Conservation (phyloP, 2,113 vertebrate species). For the Irena cyanogastra region DNA sequence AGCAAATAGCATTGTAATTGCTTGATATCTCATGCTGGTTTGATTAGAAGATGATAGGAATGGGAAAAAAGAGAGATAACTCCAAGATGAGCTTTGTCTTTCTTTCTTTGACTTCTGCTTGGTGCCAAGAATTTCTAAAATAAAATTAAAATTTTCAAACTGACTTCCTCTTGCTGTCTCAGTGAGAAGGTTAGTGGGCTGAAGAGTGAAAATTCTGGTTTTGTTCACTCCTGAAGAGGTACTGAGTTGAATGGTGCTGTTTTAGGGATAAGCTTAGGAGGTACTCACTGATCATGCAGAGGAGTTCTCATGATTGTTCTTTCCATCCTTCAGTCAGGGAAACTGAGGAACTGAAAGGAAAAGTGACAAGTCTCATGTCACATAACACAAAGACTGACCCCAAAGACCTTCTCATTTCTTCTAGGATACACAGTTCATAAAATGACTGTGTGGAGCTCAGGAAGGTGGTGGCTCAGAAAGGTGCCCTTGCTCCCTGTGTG, state of each 20-base stretch:
- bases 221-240: not conserved
- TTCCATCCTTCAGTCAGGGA: not conserved
- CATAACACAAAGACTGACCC: fast-evolving
- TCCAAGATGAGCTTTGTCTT: not conserved
- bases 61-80: not conserved
- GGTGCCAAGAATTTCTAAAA: not conserved
- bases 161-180: not conserved
- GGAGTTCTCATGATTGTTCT: not conserved
- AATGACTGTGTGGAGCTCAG: not conserved
- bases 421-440: not conserved
- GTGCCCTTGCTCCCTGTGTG: not conserved
- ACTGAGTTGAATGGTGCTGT: fast-evolving
- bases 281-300: not conserved
- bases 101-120: not conserved
- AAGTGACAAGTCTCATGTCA: not conserved
- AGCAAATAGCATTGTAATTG: slow-evolving; percentile 69
- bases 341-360: not conserved
- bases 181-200: not conserved
- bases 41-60: slow-evolving; percentile 56
- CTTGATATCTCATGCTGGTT: slow-evolving; percentile 62
- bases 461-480: not conserved
- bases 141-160: not conserved
- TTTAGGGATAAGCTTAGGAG: not conserved
- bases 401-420: not conserved
- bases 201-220: not conserved